Evolutionary conservation across 2,797 vertebrate genomes (phyloP).

Genomic region (Neosalanx taihuensis): DNA sequence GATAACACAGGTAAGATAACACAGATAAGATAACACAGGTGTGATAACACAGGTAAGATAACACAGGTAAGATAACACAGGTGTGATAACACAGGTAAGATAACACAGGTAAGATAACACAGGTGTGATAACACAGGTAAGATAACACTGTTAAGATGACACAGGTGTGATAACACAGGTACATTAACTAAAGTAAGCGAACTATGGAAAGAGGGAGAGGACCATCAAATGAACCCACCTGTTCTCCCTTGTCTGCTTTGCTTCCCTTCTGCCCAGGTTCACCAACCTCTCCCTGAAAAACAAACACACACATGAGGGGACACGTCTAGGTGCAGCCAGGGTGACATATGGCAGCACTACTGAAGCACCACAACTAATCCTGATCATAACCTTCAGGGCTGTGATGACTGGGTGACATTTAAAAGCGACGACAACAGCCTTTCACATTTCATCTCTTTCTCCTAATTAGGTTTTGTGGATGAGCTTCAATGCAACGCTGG

Average conservation of each 20-base stretch:
- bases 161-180: constrained; percentile 1
- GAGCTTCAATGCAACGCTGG: constrained; percentile 48
- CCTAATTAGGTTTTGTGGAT: constrained; percentile 43
- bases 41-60: too few relatives aligned
- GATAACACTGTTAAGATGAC: neutral
- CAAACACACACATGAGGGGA: constrained; percentile 14
- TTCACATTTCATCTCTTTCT: constrained; percentile 40
- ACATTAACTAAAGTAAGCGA: neutral
- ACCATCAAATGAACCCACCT: constrained; percentile 68
- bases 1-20: too few relatives aligned
- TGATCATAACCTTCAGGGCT: constrained; percentile 25
- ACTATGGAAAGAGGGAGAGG: too few relatives aligned
- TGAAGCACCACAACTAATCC: constrained; percentile 27
- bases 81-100: too few relatives aligned
- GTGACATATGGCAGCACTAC: too few relatives aligned
- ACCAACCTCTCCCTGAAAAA: constrained; percentile 92
- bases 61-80: too few relatives aligned
- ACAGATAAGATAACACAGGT: too few relatives aligned
- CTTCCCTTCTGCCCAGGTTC: constrained; percentile 97
- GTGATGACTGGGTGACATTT: constrained; percentile 37
- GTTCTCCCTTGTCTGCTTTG: constrained; percentile 98
- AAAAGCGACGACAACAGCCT: constrained; percentile 35
- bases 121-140: too few relatives aligned
- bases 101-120: too few relatives aligned
- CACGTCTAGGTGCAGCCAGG: too few relatives aligned